Percentiles rank a stretch among this genome's conserved stretches.
phyloP scores from a whole-genome alignment of 2,797 vertebrate genomes.

The Cossypha niveicapilla region DNA sequence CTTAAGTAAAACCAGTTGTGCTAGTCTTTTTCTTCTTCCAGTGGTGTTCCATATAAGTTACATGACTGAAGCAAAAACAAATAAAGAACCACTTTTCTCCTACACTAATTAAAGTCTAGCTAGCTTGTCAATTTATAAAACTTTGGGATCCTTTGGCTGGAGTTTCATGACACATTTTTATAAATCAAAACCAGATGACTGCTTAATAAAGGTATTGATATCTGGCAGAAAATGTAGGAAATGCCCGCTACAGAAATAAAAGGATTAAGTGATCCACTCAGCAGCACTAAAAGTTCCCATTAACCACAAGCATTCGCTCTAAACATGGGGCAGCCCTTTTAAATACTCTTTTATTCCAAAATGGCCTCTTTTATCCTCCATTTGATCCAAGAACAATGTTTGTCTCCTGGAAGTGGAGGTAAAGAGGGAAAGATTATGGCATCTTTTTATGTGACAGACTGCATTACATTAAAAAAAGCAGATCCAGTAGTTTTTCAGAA shows the following conservation, averaged over 20 bases:
- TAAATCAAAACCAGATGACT: constrained; percentile 67
- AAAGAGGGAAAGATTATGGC: constrained; percentile 29
- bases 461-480: constrained; percentile 21
- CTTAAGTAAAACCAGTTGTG: constrained; percentile 61
- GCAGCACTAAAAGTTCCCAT: constrained; percentile 47
- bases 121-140: constrained; percentile 63
- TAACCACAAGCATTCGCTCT: constrained; percentile 35
- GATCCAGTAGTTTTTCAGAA: constrained; percentile 26
- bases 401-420: constrained; percentile 30
- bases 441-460: constrained; percentile 34
- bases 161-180: constrained; percentile 51
- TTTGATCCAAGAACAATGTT: constrained; percentile 31
- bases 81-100: constrained; percentile 55
- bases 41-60: constrained; percentile 34
- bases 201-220: constrained; percentile 47
- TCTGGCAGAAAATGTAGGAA: constrained; percentile 54
- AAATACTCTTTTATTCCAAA: constrained; percentile 6
- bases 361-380: background rate
- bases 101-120: constrained; percentile 64
- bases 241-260: constrained; percentile 64
- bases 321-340: constrained; percentile 1
- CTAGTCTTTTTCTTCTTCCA: constrained; percentile 27
- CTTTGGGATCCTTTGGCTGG: constrained; percentile 46
- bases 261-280: constrained; percentile 56
- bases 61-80: constrained; percentile 56